These are phyloP conservation scores for Poeciliopsis infans DNA, from an alignment of 2,797 vertebrate species.

Conservation along the genomic window DNA sequence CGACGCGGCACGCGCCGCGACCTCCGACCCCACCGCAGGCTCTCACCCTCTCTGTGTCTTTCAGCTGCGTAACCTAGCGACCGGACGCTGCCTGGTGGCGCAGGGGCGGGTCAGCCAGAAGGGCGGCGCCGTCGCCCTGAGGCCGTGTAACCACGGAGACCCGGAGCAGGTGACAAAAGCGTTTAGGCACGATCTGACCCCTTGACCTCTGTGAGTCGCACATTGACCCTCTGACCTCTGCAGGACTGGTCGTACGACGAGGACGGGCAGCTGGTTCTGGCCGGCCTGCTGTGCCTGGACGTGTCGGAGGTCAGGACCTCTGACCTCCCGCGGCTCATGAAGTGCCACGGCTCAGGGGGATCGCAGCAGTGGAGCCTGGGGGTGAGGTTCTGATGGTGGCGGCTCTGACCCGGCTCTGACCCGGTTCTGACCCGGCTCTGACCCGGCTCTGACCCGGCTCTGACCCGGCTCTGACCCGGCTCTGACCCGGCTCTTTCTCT, in stretches of 20 bases:
- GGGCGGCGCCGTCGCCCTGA: slow-evolving; percentile 87
- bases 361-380: slow-evolving; percentile 95
- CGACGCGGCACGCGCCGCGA: background rate
- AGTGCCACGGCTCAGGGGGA: slow-evolving; percentile 95
- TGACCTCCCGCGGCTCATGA: slow-evolving; percentile 94
- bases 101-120: slow-evolving; percentile 93
- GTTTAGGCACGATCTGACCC: too few relatives aligned
- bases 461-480: background rate
- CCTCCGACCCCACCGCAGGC: background rate
- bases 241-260: slow-evolving; percentile 94
- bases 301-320: slow-evolving; percentile 91
- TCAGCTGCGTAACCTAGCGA: slow-evolving; percentile 88
- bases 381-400: slow-evolving; percentile 76
- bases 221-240: background rate
- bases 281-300: slow-evolving; percentile 91
- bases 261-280: slow-evolving; percentile 91
- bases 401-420: background rate
- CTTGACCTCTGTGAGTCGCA: background rate
- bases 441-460: background rate
- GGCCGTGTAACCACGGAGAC: slow-evolving; percentile 86
- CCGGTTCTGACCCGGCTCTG: background rate
- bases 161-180: slow-evolving; percentile 69
- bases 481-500: background rate
- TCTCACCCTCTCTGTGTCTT: slow-evolving; percentile 13
- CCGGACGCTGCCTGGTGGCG: slow-evolving; percentile 87